Conservation (phyloP, 2,113 vertebrate genomes). For the Phoxinus phoxinus region DNA sequence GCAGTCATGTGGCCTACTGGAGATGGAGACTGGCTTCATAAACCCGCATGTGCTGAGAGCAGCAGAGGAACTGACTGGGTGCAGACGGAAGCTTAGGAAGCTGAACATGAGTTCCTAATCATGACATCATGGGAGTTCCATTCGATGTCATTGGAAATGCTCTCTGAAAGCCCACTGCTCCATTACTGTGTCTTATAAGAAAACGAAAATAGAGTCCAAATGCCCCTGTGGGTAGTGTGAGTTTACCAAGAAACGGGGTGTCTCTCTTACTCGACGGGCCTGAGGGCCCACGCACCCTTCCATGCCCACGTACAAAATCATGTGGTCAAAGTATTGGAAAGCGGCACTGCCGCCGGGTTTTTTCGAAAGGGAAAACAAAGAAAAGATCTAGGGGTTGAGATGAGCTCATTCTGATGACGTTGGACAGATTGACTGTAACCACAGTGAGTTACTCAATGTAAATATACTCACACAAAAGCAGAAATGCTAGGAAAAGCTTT, state of each 20-base stretch:
- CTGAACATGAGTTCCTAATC: conserved; percentile 39
- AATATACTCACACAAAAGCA: conserved; percentile 58
- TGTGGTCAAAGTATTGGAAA: conserved; percentile 67
- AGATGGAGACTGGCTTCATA: background rate
- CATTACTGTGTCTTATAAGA: conserved; percentile 71
- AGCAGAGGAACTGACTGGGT: background rate
- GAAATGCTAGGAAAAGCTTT: background rate
- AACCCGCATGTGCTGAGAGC: background rate
- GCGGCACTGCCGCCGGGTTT: conserved; percentile 54
- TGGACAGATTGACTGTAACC: conserved; percentile 64
- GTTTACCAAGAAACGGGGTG: conserved; percentile 71
- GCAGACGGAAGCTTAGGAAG: conserved; percentile 21
- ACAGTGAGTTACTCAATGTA: conserved; percentile 34
- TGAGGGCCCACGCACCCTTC: background rate
- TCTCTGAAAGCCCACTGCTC: conserved; percentile 50
- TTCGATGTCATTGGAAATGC: conserved; percentile 31
- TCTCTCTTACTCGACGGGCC: conserved; percentile 57
- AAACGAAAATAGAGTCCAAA: conserved; percentile 76
- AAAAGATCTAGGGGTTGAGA: conserved; percentile 59
- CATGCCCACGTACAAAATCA: conserved; percentile 57
- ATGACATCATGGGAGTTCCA: conserved; percentile 48
- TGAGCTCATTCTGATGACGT: conserved; percentile 72
- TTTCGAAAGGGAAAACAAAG: conserved; percentile 48
- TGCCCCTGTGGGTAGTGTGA: conserved; percentile 71
- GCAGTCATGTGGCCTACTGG: background rate